Percentiles rank a stretch among this genome's conserved stretches.
Conservation (phyloP, 2,888 invertebrate species). For the Tachina grossa region DNA sequence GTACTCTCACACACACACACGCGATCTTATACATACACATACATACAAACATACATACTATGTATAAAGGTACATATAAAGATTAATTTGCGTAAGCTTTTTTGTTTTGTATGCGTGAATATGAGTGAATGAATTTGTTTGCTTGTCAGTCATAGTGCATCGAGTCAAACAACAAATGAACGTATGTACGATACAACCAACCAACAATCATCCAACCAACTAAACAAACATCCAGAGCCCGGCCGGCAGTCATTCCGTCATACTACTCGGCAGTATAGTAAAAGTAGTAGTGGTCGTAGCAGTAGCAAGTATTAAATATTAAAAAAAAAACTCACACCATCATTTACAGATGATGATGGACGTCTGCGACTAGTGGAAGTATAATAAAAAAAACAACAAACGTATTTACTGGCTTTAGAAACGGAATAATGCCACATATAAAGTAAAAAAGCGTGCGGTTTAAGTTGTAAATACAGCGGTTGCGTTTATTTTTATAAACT, state of each 20-base stretch:
- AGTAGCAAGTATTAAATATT: slow-evolving; percentile 29
- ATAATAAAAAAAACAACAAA: background rate
- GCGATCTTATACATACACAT: background rate
- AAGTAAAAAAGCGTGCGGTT: slow-evolving; percentile 59
- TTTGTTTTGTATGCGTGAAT: slow-evolving; percentile 40
- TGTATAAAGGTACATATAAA: background rate
- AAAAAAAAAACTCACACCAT: slow-evolving; percentile 40
- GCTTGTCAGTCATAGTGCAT: slow-evolving; percentile 52
- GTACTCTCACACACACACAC: slow-evolving; percentile 6
- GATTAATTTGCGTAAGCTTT: slow-evolving; percentile 19
- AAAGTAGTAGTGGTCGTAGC: slow-evolving; percentile 45
- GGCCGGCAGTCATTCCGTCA: slow-evolving; percentile 47
- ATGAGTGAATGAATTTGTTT: slow-evolving; percentile 33
- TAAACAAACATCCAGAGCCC: slow-evolving; percentile 33
- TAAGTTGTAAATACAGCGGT: slow-evolving; percentile 64
- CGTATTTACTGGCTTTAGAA: slow-evolving; percentile 39
- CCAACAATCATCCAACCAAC: slow-evolving; percentile 35
- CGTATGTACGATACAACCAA: background rate
- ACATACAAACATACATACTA: background rate
- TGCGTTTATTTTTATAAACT: slow-evolving; percentile 45
- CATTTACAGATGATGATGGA: slow-evolving; percentile 56
- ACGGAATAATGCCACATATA: slow-evolving; percentile 51
- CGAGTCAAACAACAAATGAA: slow-evolving; percentile 38
- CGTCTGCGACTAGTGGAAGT: slow-evolving; percentile 51
- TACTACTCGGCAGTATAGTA: slow-evolving; percentile 25